A percentile compares a stretch with the other conserved stretches of the same genome.
These are phyloP conservation scores for Cynopterus brachyotis DNA, from an alignment of 2,113 vertebrate species.

Conservation along the genomic window DNA sequence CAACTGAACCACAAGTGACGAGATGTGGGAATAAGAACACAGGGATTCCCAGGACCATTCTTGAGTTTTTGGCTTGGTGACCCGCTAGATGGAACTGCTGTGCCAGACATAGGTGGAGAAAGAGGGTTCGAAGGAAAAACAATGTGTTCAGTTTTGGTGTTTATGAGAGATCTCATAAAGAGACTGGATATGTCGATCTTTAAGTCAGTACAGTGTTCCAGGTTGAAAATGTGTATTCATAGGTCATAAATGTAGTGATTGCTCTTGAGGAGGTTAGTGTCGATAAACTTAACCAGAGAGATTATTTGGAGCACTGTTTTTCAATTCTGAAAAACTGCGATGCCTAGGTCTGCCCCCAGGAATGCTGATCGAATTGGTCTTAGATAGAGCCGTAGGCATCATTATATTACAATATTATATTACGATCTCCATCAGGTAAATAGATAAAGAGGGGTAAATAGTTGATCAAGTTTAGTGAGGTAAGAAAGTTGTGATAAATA, in stretches of 20 bases:
- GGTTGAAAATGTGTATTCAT: background rate
- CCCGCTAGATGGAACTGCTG: background rate
- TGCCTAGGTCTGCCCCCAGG: background rate
- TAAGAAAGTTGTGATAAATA: background rate
- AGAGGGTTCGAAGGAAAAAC: background rate
- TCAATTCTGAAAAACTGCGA: background rate
- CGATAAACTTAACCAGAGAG: background rate
- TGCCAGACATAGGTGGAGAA: background rate
- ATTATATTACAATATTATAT: background rate
- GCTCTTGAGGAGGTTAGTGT: background rate
- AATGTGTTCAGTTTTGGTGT: background rate
- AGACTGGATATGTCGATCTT: background rate
- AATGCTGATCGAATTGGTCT: background rate
- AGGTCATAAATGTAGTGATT: background rate
- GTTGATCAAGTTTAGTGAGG: background rate
- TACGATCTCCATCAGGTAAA: background rate
- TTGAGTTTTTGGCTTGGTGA: background rate
- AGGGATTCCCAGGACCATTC: accelerated
- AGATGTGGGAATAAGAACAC: accelerated
- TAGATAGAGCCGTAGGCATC: background rate
- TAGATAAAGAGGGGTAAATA: background rate
- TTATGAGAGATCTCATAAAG: background rate
- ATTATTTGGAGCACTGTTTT: background rate
- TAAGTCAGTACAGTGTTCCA: background rate
- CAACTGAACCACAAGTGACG: background rate